Conservation (phyloP, 2,888 invertebrate species). For the Rotaria sp. region DNA sequence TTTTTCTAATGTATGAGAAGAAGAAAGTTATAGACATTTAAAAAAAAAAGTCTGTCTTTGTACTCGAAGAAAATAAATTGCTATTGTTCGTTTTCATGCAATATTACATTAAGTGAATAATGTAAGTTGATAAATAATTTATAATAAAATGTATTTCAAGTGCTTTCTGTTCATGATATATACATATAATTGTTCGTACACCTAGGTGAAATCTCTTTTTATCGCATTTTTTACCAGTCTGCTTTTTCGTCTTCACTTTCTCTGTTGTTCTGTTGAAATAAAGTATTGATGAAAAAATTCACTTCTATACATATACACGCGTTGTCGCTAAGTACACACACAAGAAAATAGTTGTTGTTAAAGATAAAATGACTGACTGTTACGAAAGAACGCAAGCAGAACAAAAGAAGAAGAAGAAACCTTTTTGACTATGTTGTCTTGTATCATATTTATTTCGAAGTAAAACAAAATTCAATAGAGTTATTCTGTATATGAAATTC, state of each 20-base stretch:
- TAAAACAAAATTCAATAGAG: neutral
- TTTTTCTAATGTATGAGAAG: neutral
- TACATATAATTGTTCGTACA: neutral
- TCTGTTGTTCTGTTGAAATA: neutral
- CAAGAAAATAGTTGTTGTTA: neutral
- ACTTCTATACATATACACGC: neutral
- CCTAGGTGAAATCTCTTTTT: neutral
- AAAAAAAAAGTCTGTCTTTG: neutral
- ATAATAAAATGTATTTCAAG: neutral
- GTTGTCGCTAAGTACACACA: neutral
- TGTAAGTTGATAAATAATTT: no score
- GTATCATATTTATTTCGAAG: neutral
- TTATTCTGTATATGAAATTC: neutral
- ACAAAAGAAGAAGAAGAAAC: neutral
- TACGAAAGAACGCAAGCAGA: neutral
- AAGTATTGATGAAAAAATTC: no score
- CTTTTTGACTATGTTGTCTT: neutral
- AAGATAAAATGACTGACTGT: neutral
- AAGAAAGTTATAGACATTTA: neutral
- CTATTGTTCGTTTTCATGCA: neutral
- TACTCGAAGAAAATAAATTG: neutral
- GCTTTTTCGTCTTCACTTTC: neutral
- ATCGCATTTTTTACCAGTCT: no score
- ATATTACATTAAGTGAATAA: neutral
- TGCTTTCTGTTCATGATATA: neutral